Evolutionary conservation across 2,797 vertebrate species (phyloP).

Genomic region (Setipinna tenuifilis): DNA sequence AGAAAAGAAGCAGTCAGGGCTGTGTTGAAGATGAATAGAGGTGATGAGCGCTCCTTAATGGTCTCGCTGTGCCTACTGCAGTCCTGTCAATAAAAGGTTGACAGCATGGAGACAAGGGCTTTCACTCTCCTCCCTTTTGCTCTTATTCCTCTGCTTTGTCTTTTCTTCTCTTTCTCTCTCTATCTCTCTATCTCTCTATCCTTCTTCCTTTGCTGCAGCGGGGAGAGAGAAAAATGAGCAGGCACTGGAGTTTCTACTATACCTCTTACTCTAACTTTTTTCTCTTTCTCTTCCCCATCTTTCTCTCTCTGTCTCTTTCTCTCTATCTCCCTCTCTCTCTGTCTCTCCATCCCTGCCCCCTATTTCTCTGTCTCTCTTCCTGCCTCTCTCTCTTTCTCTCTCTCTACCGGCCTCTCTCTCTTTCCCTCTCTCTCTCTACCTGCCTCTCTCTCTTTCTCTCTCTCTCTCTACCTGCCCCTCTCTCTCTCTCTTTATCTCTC

Average conservation of each 20-base stretch:
- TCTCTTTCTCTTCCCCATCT: constrained; percentile 34
- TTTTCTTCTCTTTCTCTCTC: background rate
- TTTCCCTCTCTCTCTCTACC: background rate
- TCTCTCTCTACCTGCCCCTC: constrained; percentile 23
- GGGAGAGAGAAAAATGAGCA: constrained; percentile 45
- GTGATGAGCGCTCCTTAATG: constrained; percentile 49
- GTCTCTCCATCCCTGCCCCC: background rate
- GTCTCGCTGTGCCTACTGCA: constrained; percentile 59
- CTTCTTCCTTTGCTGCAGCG: constrained; percentile 47
- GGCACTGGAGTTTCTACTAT: constrained; percentile 54
- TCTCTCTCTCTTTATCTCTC: constrained; percentile 31
- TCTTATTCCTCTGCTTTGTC: background rate
- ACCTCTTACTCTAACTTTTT: constrained; percentile 46
- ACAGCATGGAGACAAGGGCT: constrained; percentile 42
- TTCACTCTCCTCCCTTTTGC: background rate
- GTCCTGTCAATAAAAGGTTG: constrained; percentile 67
- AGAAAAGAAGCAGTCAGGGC: background rate
- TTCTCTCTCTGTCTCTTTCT: constrained; percentile 25
- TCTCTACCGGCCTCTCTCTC: background rate
- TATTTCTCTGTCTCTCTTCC: constrained; percentile 20
- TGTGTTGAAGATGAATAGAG: background rate
- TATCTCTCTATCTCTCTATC: constrained; percentile 27
- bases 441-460: constrained; percentile 28
- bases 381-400: constrained; percentile 32
- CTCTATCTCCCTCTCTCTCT: constrained; percentile 31